Evolutionary conservation across 2,888 invertebrate species (phyloP), one percentile per base, ranked within the genome.

Genomic region (Andrena camellia): DNA sequence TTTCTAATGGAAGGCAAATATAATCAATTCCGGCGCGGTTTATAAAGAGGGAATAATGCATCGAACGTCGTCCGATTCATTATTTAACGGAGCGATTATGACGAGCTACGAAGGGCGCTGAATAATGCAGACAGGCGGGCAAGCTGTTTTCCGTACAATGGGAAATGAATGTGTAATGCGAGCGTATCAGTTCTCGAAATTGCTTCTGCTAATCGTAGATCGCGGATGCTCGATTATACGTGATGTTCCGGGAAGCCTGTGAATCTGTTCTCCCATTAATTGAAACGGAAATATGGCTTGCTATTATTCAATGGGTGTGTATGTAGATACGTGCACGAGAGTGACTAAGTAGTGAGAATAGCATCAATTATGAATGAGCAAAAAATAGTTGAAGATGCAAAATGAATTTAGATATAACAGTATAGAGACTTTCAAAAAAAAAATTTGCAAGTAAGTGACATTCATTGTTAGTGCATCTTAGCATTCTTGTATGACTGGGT

Each of bases 1-100:
- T 89, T 91, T 88, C 89, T 92, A 93, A 92, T 92, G 91, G 91
- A 92, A 93, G 90, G 90, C 91, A 92, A 93, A 93, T 91, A 93
- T 90, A 91, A 92, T 93, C 91, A 91, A 92, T 92, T 90, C 90
- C 81, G 71, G 80, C 29, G 84, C 78, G 74, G 79, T 78, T 88
- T 86, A 90, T 68, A 93, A 42, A 92, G 91, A 91, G 90, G 81
- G 92, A 93, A 93, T 93, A 92, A 92, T 92, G 90, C 91, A 92
- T 90, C 87, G 89, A 60, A 66, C 63, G 23, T 73, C 52, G 60
- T 52, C 48, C 42, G 48, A 77, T 77, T 73, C 23, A 81, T 83
- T 81, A 83, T 83, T 83, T 82, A 83, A 59, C 42, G 8, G 13
- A 60, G 20, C 54, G 72, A 83, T 83, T 76, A 75, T 74, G 75